Evolutionary conservation across 1,140 invertebrate species (phyloP), one percentile per base, ranked within the genome.

Genomic region (Bombus picipes): DNA sequence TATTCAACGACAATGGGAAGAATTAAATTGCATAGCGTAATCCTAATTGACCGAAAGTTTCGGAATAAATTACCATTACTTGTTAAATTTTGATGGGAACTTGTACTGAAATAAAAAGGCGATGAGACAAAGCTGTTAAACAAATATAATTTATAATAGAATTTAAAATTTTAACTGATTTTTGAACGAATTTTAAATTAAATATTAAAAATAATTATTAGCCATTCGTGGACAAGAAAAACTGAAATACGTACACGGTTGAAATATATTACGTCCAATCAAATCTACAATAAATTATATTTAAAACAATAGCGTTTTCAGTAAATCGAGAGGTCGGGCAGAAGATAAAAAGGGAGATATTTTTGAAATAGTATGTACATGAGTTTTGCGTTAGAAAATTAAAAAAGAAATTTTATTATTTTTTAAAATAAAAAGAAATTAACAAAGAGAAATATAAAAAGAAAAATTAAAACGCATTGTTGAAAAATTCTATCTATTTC

Each of bases 11-110:
- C 22, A 28, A 37, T 39, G 28, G 25, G 4, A 41, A 25, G n/a
- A 22, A 43, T 73, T 15, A 5, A 72, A 74, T 74, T 47, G 41
- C 9, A 74, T 12, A 22, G 15, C 2, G 25, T 37, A n/a, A 76
- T 76, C 25, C 12, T 76, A 76, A 76, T 53, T 59, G 34, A 76
- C 18, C 47, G 9, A 8, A 76, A 76, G 34, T 57, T 57, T 59
- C 12, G 5, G 32, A 9, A 75, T 75, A 34, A 57, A 57, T 75
- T 53, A 53, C 18, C 73, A 75, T 75, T 75, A 53, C 1, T 57
- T 34, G 25, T 34, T 1, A 22, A 39, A 70, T 71, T 28, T 39
- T 37, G 4, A 13, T 25, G 34, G 10, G 39, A 37, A 41, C 3
- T 0, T 37, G 8, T 22, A 68, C 1, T 1, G 37, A 28, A 70